Conservation (phyloP, 2,888 invertebrate species). For the Terebella lapidaria region DNA sequence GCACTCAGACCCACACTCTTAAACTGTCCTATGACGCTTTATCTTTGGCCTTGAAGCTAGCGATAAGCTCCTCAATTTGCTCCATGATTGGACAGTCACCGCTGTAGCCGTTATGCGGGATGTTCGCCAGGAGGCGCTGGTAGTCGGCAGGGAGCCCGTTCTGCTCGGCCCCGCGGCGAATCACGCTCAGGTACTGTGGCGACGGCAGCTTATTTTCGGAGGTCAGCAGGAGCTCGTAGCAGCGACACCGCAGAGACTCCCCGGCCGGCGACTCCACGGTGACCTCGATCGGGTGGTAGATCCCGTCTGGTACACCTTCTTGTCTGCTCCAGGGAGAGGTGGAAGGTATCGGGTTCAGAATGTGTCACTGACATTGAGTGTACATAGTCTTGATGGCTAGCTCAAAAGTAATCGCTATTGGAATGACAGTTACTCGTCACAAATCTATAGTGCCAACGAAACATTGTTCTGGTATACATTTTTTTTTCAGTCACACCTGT, state of each 20-base stretch:
- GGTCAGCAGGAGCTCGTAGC: neutral
- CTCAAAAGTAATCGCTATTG: too few species aligned
- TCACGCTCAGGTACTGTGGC: conserved; percentile 15
- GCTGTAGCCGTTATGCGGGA: conserved; percentile 12
- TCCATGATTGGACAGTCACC: neutral
- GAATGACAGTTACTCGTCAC: too few species aligned
- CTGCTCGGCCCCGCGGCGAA: conserved; percentile 13
- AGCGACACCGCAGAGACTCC: neutral
- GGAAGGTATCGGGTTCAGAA: too few species aligned
- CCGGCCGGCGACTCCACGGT: neutral
- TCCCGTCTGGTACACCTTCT: neutral
- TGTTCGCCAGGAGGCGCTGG: conserved; percentile 3
- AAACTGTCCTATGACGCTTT: too few species aligned
- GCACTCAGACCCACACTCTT: too few species aligned
- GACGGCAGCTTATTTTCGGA: conserved; percentile 10
- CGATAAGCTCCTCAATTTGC: neutral
- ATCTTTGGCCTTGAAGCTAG: neutral
- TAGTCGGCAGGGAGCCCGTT: conserved; percentile 13
- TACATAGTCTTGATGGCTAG: too few species aligned
- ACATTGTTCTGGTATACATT: too few species aligned
- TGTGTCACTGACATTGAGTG: too few species aligned
- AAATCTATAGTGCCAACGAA: too few species aligned
- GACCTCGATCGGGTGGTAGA: neutral
- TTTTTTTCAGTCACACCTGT: too few species aligned
- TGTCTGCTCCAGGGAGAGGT: neutral